Evolutionary conservation across 2,888 invertebrate genomes (phyloP).

Genomic region (Drosophila parthenogenetica): DNA sequence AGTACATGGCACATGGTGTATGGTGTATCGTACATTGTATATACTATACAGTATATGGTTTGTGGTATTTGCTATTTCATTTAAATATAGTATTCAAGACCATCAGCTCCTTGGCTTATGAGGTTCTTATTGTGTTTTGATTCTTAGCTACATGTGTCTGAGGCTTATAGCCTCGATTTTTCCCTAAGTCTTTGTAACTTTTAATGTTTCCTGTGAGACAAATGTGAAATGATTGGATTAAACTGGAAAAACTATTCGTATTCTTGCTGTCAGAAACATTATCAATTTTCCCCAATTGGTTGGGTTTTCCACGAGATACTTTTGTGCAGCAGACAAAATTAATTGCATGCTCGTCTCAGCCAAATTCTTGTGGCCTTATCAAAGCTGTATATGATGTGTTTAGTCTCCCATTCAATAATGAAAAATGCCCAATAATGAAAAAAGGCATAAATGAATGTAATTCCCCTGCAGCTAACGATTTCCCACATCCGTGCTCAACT

Average conservation of each 20-base stretch:
- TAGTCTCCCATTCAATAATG: slow-evolving; percentile 41
- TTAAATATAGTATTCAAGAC: slow-evolving; percentile 39
- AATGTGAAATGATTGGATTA: slow-evolving; percentile 49
- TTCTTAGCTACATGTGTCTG: slow-evolving; percentile 44
- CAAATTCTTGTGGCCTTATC: slow-evolving; percentile 22
- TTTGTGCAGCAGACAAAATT: slow-evolving; percentile 60
- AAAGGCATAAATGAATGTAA: slow-evolving; percentile 14
- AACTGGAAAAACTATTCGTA: slow-evolving; percentile 27
- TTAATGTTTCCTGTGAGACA: slow-evolving; percentile 39
- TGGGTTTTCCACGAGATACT: slow-evolving; percentile 40
- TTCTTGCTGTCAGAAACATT: slow-evolving; percentile 5
- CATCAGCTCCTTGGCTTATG: slow-evolving; percentile 55
- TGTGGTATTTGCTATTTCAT: neutral
- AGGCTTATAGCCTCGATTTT: slow-evolving; percentile 45
- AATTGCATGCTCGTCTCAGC: slow-evolving; percentile 57
- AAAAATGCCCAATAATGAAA: slow-evolving; percentile 27
- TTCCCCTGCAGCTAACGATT: slow-evolving; percentile 51
- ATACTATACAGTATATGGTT: neutral
- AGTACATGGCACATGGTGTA: neutral
- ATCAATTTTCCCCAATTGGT: slow-evolving; percentile 22
- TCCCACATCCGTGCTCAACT: slow-evolving; percentile 20
- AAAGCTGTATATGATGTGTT: slow-evolving; percentile 13
- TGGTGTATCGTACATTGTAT: neutral
- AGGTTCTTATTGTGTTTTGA: slow-evolving; percentile 30
- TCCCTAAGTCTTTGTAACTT: slow-evolving; percentile 12